Conservation (phyloP, 2,113 vertebrate genomes). For the Catharus fuscescens region DNA sequence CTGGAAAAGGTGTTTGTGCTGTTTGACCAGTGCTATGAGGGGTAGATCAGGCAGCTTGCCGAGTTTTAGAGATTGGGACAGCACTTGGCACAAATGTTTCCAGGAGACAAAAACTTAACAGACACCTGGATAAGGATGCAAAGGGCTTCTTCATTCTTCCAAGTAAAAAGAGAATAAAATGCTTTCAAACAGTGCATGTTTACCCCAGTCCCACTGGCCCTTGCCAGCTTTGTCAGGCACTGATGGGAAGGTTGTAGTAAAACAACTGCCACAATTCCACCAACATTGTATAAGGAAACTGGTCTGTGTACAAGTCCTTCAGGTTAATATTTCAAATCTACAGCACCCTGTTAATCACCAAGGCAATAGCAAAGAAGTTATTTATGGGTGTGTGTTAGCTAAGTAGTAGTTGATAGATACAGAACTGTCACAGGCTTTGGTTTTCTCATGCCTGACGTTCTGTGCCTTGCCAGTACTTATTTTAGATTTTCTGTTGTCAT, state of each 20-base stretch:
- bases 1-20: background rate
- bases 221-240: background rate
- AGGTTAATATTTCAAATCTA: background rate
- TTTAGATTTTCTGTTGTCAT: background rate
- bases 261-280: background rate
- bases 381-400: slow-evolving; percentile 8
- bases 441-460: background rate
- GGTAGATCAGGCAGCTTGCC: background rate
- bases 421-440: background rate
- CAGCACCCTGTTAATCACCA: background rate
- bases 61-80: background rate
- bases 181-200: rapidly evolving
- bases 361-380: slow-evolving; percentile 16
- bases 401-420: slow-evolving; percentile 15
- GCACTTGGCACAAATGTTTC: background rate
- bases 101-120: background rate
- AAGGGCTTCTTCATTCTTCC: background rate
- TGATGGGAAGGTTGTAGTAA: background rate
- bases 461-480: background rate
- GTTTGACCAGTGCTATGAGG: background rate
- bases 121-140: background rate
- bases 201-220: background rate
- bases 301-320: background rate
- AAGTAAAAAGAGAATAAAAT: background rate
- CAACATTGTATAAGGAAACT: background rate